Conservation (phyloP, 2,888 invertebrate species). For the Drosophila bunnanda region DNA sequence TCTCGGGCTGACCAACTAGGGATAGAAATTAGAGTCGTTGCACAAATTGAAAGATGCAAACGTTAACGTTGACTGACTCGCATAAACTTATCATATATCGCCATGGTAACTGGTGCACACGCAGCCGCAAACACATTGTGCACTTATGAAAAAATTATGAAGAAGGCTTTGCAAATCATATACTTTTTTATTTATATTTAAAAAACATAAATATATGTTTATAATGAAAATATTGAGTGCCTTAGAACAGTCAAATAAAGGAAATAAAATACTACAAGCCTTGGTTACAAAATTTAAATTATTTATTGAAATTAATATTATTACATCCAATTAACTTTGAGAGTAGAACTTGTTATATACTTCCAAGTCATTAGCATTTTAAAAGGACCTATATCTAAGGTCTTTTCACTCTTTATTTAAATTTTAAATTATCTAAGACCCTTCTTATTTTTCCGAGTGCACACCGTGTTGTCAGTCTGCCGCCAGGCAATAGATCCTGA, state of each 20-base stretch:
- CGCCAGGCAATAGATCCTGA: conserved; percentile 47
- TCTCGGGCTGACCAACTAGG: not conserved
- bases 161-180: not conserved
- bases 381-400: not conserved
- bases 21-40: conserved; percentile 37
- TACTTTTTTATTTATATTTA: no score
- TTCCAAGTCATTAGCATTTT: no score
- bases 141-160: not conserved
- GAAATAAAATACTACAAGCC: no score
- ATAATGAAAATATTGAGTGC: no score
- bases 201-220: no score
- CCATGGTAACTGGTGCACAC: conserved; percentile 9
- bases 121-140: not conserved
- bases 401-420: no score
- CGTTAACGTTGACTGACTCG: conserved; percentile 18
- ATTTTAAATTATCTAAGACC: not conserved
- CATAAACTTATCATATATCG: conserved; percentile 26
- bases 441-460: conserved; percentile 15
- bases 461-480: conserved; percentile 5
- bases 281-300: no score
- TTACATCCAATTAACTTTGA: no score
- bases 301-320: no score
- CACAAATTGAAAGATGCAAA: conserved; percentile 33
- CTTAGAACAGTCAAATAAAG: no score
- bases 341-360: no score